phyloP scores from a whole-genome alignment of 2,888 invertebrate species.

The Endomychus coccineus region DNA sequence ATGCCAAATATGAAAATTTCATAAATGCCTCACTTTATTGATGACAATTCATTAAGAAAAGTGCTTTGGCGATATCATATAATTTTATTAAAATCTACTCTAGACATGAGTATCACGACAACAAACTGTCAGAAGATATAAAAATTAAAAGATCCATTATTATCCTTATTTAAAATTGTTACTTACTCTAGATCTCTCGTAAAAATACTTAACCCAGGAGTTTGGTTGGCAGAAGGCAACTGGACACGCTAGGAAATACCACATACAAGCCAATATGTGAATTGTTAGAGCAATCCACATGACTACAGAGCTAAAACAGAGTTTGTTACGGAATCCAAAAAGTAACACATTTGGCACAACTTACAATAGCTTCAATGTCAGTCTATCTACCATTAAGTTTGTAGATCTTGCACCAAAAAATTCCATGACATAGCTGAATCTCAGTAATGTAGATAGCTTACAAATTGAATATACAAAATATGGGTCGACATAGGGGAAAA shows the following conservation, averaged over 20 bases:
- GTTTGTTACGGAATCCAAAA: too few relatives aligned
- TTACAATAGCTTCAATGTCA: slow-evolving; percentile 10
- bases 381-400: slow-evolving; percentile 10
- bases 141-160: too few relatives aligned
- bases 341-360: too few relatives aligned
- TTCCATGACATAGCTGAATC: slow-evolving; percentile 8
- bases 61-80: too few relatives aligned
- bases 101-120: too few relatives aligned
- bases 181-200: slow-evolving; percentile 11
- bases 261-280: slow-evolving; percentile 23
- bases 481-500: slow-evolving; percentile 1
- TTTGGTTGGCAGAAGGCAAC: slow-evolving; percentile 18
- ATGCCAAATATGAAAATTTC: too few relatives aligned
- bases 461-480: slow-evolving; percentile 6
- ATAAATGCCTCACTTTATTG: too few relatives aligned
- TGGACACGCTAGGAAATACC: slow-evolving; percentile 26
- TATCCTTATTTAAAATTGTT: not conserved
- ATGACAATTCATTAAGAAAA: too few relatives aligned
- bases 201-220: slow-evolving; percentile 19
- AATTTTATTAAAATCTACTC: too few relatives aligned
- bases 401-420: slow-evolving; percentile 9
- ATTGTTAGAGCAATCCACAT: slow-evolving; percentile 17
- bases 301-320: slow-evolving; percentile 9
- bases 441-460: slow-evolving; percentile 10
- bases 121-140: too few relatives aligned